Percentiles rank a stretch among this genome's conserved stretches.
phyloP scores from a whole-genome alignment of 1,140 invertebrate genomes.

The Hetaerina americana region DNA sequence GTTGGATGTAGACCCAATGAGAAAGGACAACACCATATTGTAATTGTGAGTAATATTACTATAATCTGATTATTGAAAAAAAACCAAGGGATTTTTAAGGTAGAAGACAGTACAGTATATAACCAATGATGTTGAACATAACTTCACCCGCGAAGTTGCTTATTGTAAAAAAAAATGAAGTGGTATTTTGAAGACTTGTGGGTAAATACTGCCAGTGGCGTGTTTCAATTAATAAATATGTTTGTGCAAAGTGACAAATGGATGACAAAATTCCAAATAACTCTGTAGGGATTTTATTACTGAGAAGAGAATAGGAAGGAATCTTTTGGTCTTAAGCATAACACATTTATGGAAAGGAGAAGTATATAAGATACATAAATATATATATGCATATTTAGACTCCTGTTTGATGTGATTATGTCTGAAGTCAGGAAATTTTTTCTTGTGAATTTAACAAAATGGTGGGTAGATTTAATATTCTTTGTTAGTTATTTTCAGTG shows the following conservation, averaged over 20 bases:
- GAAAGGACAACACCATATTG: not conserved
- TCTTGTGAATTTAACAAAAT: not conserved
- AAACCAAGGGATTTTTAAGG: not conserved
- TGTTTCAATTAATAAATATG: not conserved
- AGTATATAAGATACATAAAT: not conserved
- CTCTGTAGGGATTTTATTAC: not conserved
- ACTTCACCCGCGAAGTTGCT: not conserved
- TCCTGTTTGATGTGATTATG: not conserved
- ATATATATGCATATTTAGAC: slow-evolving; percentile 1
- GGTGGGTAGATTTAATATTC: not conserved
- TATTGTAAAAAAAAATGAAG: not conserved
- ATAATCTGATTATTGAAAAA: not conserved
- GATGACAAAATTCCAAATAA: not conserved
- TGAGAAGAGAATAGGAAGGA: not conserved
- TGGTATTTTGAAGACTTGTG: not conserved
- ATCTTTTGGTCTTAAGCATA: not conserved
- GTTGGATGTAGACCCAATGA: not conserved
- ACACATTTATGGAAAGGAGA: not conserved
- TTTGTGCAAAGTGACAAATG: not conserved
- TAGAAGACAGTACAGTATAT: not conserved
- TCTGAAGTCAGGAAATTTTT: not conserved
- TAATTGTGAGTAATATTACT: not conserved
- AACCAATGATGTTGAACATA: not conserved
- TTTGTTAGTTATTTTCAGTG: not conserved
- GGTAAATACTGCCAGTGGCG: not conserved